Evolutionary conservation across 2,888 invertebrate species (phyloP).

Genomic region (Meloe dianella): DNA sequence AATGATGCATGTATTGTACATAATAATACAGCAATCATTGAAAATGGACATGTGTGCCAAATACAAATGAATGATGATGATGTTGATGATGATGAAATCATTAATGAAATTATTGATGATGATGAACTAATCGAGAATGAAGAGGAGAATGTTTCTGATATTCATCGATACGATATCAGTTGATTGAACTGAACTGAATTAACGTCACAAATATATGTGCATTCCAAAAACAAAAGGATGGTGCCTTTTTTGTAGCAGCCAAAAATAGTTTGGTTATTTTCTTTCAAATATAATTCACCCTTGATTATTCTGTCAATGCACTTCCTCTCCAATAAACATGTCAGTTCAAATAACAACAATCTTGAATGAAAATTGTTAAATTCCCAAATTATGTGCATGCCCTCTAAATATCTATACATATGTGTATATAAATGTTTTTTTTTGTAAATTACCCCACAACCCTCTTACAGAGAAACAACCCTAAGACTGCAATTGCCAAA

Average conservation of each 20-base stretch:
- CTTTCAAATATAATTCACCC: neutral
- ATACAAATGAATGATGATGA: slow-evolving; percentile 41
- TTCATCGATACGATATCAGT: slow-evolving; percentile 3
- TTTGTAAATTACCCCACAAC: neutral
- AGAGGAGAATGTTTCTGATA: neutral
- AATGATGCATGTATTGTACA: slow-evolving; percentile 34
- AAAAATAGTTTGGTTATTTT: no score
- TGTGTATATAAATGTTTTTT: no score
- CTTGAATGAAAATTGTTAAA: no score
- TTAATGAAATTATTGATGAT: slow-evolving; percentile 21
- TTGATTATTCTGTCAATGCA: neutral
- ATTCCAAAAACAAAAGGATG: neutral
- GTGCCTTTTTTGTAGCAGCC: neutral
- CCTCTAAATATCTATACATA: no score
- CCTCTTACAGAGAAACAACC: neutral
- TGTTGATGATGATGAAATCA: slow-evolving; percentile 29
- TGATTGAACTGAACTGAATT: neutral
- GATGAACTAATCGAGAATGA: neutral
- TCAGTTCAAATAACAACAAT: no score
- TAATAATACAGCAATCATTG: slow-evolving; percentile 39
- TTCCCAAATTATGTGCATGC: no score
- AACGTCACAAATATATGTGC: neutral
- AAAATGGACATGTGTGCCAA: slow-evolving; percentile 47
- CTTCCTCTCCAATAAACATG: neutral
- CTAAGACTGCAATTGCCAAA: slow-evolving; percentile 31